Percentiles rank a stretch among this genome's conserved stretches.
These are phyloP conservation scores for Ophion slaviceki DNA, from an alignment of 2,888 invertebrate species.

Conservation along the genomic window DNA sequence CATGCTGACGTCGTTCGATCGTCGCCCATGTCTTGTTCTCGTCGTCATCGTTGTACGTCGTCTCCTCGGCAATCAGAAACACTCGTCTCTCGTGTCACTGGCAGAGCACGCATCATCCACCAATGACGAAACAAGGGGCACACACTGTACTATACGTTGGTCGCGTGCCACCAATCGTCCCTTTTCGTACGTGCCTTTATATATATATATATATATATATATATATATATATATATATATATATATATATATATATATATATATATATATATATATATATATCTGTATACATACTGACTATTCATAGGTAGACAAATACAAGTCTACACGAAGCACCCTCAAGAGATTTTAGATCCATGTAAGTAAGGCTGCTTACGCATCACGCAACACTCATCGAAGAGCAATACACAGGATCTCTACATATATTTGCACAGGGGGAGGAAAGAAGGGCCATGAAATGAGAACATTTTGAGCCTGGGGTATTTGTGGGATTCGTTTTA, in stretches of 20 bases:
- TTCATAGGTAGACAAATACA: constrained; percentile 28
- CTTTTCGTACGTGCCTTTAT: constrained; percentile 47
- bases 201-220: constrained; percentile 39
- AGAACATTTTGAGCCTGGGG: background rate
- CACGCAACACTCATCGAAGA: constrained; percentile 40
- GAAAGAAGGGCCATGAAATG: background rate
- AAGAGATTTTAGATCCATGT: constrained; percentile 67
- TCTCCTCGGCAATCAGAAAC: constrained; percentile 80
- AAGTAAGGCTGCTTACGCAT: constrained; percentile 66
- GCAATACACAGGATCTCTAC: constrained; percentile 60
- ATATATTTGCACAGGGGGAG: constrained; percentile 9
- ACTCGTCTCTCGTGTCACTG: constrained; percentile 82
- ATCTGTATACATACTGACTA: constrained; percentile 7
- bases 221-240: constrained; percentile 34
- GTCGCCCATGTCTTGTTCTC: constrained; percentile 38
- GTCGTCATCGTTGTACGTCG: constrained; percentile 24
- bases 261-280: constrained; percentile 31
- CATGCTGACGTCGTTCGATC: constrained; percentile 50
- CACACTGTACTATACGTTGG: constrained; percentile 70
- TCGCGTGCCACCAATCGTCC: constrained; percentile 71
- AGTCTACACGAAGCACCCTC: constrained; percentile 35
- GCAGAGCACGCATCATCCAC: constrained; percentile 73
- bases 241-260: background rate
- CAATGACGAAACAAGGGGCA: constrained; percentile 76
- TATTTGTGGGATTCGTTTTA: background rate